Conservation (phyloP, 2,888 invertebrate species). For the Dicyrtomina minuta region DNA sequence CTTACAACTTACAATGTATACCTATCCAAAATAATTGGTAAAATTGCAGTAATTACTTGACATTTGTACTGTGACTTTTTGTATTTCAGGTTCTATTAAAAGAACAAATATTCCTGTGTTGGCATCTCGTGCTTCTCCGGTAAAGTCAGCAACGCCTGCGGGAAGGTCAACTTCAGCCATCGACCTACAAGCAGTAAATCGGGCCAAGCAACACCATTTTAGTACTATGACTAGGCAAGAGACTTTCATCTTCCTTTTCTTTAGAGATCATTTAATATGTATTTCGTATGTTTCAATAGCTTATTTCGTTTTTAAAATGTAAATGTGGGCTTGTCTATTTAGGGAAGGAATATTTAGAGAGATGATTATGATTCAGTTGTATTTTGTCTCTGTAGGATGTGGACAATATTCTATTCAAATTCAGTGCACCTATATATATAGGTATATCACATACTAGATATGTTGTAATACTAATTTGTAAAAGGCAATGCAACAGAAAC, state of each 20-base stretch:
- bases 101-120: constrained; percentile 54
- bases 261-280: constrained; percentile 32
- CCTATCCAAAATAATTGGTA: no score
- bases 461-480: no score
- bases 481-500: no score
- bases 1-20: no score
- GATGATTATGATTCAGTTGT: neutral
- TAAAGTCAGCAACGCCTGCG: constrained; percentile 50
- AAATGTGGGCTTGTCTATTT: neutral
- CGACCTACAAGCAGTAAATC: constrained; percentile 86
- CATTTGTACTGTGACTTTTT: no score
- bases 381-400: no score
- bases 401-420: no score
- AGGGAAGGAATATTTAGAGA: neutral
- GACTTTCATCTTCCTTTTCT: no score
- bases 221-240: constrained; percentile 38
- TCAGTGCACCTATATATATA: no score
- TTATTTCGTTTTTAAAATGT: no score
- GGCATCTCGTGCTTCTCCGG: constrained; percentile 50
- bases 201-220: constrained; percentile 65
- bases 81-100: constrained; percentile 50
- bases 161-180: constrained; percentile 85
- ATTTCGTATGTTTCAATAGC: neutral
- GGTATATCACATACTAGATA: no score
- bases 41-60: no score